Conservation (phyloP, 1,140 invertebrate genomes). For the Drosophila nasuta region DNA sequence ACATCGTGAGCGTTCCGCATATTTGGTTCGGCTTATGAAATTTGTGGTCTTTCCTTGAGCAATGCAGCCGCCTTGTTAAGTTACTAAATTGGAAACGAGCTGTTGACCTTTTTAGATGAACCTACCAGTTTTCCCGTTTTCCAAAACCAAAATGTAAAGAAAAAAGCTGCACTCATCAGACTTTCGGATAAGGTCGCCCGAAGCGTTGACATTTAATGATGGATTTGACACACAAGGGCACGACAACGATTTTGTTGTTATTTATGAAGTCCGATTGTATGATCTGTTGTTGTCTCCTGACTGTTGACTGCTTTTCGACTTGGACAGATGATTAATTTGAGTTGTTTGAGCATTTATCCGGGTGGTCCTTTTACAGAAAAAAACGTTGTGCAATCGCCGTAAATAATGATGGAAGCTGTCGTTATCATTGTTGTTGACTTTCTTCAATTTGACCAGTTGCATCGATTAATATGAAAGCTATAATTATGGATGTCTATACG, state of each 20-base stretch:
- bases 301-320: conserved; percentile 38
- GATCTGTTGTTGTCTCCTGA: conserved; percentile 32
- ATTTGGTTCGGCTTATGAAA: conserved; percentile 23
- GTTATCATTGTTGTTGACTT: conserved; percentile 5
- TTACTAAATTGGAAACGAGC: conserved; percentile 74
- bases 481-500: conserved; percentile 14
- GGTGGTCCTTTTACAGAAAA: conserved; percentile 65
- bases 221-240: conserved; percentile 84
- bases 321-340: conserved; percentile 73
- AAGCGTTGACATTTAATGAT: conserved; percentile 84
- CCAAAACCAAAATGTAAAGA: neutral
- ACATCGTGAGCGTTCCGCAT: neutral
- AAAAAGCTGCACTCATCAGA: conserved; percentile 27
- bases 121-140: conserved; percentile 50
- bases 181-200: conserved; percentile 70
- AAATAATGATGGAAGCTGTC: conserved; percentile 72
- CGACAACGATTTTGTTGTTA: conserved; percentile 61
- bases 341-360: conserved; percentile 60
- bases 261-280: conserved; percentile 29
- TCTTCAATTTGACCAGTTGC: conserved; percentile 21
- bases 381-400: conserved; percentile 66
- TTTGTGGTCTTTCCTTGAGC: conserved; percentile 35
- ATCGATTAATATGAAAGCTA: conserved; percentile 15
- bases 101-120: conserved; percentile 75
- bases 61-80: conserved; percentile 58